Conservation (phyloP, 2,888 invertebrate genomes). For the Leptopilina drosophilae region DNA sequence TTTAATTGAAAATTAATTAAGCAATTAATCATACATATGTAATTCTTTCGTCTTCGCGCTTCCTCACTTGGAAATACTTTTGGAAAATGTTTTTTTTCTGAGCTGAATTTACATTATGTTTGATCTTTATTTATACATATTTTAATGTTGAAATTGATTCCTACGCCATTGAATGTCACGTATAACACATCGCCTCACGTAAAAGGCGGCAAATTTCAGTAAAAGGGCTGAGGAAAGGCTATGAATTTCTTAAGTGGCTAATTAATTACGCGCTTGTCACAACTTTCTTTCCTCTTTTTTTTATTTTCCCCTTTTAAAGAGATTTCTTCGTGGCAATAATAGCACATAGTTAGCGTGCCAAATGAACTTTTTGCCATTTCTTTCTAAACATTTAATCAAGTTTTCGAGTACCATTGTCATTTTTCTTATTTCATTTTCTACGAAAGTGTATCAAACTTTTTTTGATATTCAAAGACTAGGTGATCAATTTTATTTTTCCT, state of each 20-base stretch:
- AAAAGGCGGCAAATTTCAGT: constrained; percentile 44
- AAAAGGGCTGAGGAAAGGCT: constrained; percentile 27
- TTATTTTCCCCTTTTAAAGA: neutral
- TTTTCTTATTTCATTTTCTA: too few relatives aligned
- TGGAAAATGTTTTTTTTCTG: neutral
- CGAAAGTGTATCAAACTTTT: too few relatives aligned
- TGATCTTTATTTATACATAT: neutral
- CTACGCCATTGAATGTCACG: neutral
- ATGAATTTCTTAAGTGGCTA: constrained; percentile 51
- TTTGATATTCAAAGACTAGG: too few relatives aligned
- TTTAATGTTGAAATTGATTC: neutral
- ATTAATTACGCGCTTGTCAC: constrained; percentile 55
- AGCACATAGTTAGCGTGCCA: constrained; percentile 18
- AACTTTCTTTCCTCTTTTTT: constrained; percentile 34
- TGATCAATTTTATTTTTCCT: too few relatives aligned
- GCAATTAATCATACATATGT: neutral
- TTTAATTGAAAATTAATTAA: constrained; percentile 1
- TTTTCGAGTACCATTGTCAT: neutral
- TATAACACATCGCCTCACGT: neutral
- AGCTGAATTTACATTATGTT: too few relatives aligned
- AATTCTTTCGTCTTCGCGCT: neutral
- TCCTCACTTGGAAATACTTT: neutral
- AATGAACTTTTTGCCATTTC: neutral
- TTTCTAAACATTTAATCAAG: neutral
- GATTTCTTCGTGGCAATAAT: constrained; percentile 15